Conservation (phyloP, 1,140 invertebrate species). For the Drosophila ambigua region DNA sequence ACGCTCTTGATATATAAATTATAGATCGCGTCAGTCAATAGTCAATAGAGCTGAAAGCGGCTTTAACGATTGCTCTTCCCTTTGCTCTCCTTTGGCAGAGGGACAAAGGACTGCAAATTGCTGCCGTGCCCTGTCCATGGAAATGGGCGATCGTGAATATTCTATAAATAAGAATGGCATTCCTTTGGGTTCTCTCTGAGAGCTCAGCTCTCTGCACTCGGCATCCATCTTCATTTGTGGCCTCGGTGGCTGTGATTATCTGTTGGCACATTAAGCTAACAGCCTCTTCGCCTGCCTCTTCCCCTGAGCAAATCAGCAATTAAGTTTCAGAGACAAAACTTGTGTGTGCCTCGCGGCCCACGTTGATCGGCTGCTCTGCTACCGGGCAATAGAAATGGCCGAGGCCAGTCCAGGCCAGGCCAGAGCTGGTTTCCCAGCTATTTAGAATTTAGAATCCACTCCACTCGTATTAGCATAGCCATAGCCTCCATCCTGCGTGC, state of each 20-base stretch:
- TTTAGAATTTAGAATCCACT: constrained; percentile 57
- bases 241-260: constrained; percentile 57
- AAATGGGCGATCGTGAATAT: constrained; percentile 14
- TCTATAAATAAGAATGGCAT: constrained; percentile 38
- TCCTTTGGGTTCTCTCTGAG: not conserved
- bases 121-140: not conserved
- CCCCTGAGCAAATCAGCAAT: constrained; percentile 70
- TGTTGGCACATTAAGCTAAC: constrained; percentile 70
- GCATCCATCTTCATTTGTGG: constrained; percentile 41
- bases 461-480: constrained; percentile 46
- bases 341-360: constrained; percentile 16
- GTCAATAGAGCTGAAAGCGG: constrained; percentile 60
- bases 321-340: constrained; percentile 61
- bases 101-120: constrained; percentile 52
- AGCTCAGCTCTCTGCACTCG: constrained; percentile 7
- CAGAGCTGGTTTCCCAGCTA: constrained; percentile 63
- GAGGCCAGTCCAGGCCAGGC: not conserved
- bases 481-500: constrained; percentile 24
- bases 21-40: constrained; percentile 77
- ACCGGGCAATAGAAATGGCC: constrained; percentile 20
- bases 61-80: constrained; percentile 59
- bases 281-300: constrained; percentile 40
- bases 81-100: not conserved
- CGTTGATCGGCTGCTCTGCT: constrained; percentile 35
- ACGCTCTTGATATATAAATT: constrained; percentile 71